Percentiles rank a stretch among this genome's conserved stretches.
Evolutionary conservation across 2,888 invertebrate genomes (phyloP).

Genomic region (Drosophila nigricruria): DNA sequence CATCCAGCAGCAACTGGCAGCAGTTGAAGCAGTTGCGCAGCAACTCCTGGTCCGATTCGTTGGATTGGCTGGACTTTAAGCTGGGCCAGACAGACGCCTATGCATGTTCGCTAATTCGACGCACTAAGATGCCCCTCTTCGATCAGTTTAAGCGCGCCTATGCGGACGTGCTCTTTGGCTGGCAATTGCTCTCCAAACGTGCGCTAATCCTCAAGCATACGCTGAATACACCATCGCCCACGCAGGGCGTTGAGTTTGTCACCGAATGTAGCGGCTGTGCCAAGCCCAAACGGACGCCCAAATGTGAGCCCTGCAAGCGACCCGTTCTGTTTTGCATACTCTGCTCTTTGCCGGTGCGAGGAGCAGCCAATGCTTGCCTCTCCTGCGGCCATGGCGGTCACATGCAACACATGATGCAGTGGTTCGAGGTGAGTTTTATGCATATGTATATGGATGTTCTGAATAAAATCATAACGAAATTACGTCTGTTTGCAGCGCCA

Average conservation of each 20-base stretch:
- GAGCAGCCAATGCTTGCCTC: conserved; percentile 93
- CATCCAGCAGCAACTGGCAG: conserved; percentile 89
- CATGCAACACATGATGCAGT: conserved; percentile 92
- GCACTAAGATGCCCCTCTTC: conserved; percentile 86
- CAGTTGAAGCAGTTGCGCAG: conserved; percentile 90
- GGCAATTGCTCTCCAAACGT: conserved; percentile 92
- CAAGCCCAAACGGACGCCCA: conserved; percentile 88
- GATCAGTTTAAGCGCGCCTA: conserved; percentile 95
- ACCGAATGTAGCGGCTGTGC: conserved; percentile 91
- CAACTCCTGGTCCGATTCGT: conserved; percentile 94
- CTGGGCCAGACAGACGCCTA: conserved; percentile 70
- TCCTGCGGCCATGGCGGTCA: conserved; percentile 98
- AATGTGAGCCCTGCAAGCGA: conserved; percentile 90
- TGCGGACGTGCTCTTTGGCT: conserved; percentile 94
- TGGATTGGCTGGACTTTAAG: conserved; percentile 87
- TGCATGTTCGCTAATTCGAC: conserved; percentile 81
- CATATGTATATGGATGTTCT: too few relatives aligned
- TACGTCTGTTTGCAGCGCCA: conserved; percentile 85
- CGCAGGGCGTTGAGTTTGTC: conserved; percentile 90
- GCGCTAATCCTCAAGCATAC: conserved; percentile 90
- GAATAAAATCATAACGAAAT: too few relatives aligned
- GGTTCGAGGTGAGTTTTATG: conserved; percentile 87
- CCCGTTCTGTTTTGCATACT: conserved; percentile 92
- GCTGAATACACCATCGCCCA: conserved; percentile 85
- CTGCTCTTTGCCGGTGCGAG: conserved; percentile 94